Evolutionary conservation across 2,797 vertebrate genomes (phyloP).

Genomic region (Thunnus albacares): DNA sequence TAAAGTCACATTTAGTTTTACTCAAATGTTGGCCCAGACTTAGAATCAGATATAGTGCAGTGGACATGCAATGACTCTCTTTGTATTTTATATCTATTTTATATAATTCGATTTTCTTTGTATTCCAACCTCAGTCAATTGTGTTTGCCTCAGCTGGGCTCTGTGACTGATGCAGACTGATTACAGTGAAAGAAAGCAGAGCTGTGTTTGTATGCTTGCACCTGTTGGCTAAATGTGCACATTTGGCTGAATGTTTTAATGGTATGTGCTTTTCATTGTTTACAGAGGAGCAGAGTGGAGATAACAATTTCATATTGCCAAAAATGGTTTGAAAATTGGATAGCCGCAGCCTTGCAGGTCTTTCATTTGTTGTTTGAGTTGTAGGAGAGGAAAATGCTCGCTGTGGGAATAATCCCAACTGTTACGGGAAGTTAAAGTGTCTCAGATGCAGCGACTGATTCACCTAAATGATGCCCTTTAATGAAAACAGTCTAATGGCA

Average conservation of each 20-base stretch:
- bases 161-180: constrained; percentile 41
- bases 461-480: constrained; percentile 68
- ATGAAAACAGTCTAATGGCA: constrained; percentile 77
- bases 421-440: constrained; percentile 55
- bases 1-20: constrained; percentile 21
- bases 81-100: constrained; percentile 16
- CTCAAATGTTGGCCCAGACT: constrained; percentile 4
- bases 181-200: constrained; percentile 43
- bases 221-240: constrained; percentile 42
- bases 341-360: constrained; percentile 44
- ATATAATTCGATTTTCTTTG: constrained; percentile 17
- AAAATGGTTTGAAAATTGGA: constrained; percentile 29
- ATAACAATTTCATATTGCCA: constrained; percentile 66
- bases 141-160: constrained; percentile 4
- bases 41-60: constrained; percentile 6
- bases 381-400: constrained; percentile 43
- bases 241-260: constrained; percentile 52
- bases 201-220: constrained; percentile 32
- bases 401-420: constrained; percentile 64
- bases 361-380: constrained; percentile 66
- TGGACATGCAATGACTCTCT: neutral
- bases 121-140: constrained; percentile 21
- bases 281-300: constrained; percentile 37
- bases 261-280: constrained; percentile 54
- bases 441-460: constrained; percentile 63